Base-by-base conservation (phyloP, 2,797 vertebrate species). In the Moxostoma hubbsi region DNA sequence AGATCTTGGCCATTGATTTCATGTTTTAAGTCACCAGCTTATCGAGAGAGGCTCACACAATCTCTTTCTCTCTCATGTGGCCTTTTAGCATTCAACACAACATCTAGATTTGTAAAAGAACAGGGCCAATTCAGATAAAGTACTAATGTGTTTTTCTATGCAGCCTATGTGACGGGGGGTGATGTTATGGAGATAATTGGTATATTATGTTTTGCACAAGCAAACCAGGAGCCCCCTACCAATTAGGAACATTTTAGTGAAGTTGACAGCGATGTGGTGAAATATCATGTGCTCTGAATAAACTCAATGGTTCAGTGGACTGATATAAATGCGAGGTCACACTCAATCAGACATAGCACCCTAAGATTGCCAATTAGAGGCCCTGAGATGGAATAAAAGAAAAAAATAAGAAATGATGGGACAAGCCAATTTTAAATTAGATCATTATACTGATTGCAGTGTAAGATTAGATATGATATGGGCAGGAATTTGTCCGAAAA, bases 351-450 rank as follows among this genome's bases (percentile, higher is more conserved):
- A 66, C 13, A 16, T 46, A 55, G 7, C 5, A 2, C 55, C 49
- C 58, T 55, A n/a, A 4, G 61, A 73, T 67, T 18, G 64, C 57
- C 83, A 83, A 80, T 84, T 85, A 80, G 76, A 68, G 65, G 53
- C n/a, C 43, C 55, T 77, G 64, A 16, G 13, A 64, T 71, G 15
- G 43, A 68, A 61, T 9, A 68, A 57, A 59, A 55, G 24, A 8
- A 47, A 54, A 69, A 36, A 61, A 50, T 16, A 61, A 16, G 55
- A 65, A 66, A 46, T 24, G 36, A 69, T 47, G 16, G 66, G 61
- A 70, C 46, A 50, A 73, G 49, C 77, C 16, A 11, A 73, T 62
- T 67, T 65, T 15, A 47, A 57, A 46, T 46, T 15, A 73, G 46
- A 63, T 68, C 66, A 77, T 65, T 76, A 72, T 79, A 65, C 61